Percentiles rank a stretch among this genome's conserved stretches.
Evolutionary conservation across 2,113 vertebrate species (phyloP).

Genomic region (Myrmecobius fasciatus): DNA sequence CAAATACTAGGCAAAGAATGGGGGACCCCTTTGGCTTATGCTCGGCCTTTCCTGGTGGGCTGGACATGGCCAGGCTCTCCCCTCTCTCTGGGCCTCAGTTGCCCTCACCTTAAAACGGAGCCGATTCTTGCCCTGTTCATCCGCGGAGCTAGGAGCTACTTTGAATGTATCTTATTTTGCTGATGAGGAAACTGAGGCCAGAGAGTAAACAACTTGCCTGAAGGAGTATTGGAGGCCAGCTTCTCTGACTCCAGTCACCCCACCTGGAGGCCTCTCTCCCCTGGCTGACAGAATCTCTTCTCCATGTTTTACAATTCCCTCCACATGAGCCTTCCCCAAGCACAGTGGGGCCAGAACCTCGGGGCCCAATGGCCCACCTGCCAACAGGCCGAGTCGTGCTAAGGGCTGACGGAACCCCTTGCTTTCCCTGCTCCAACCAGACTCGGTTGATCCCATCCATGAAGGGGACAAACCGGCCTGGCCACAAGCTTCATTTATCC

Average conservation of each 20-base stretch:
- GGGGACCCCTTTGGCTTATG: not conserved
- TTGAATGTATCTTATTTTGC: constrained; percentile 30
- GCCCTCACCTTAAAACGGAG: not conserved
- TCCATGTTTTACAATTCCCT: not conserved
- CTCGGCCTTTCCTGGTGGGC: not conserved
- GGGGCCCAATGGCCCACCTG: not conserved
- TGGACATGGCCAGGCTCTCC: not conserved
- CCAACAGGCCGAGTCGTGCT: not conserved
- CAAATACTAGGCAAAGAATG: not conserved
- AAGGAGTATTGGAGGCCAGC: not conserved
- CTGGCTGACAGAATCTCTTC: not conserved
- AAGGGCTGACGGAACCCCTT: not conserved
- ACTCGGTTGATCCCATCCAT: not conserved
- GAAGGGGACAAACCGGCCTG: not conserved
- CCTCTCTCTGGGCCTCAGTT: not conserved
- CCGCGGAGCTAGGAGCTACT: not conserved
- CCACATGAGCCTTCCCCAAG: not conserved
- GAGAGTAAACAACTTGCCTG: not conserved
- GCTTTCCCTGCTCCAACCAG: not conserved
- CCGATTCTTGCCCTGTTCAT: not conserved
- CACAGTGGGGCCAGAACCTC: not conserved
- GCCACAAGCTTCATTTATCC: not conserved
- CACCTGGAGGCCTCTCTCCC: not conserved
- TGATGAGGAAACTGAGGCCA: constrained; percentile 44
- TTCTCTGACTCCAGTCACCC: not conserved